Evolutionary conservation across 1,140 invertebrate genomes (phyloP).

Genomic region (Brachionus rotundiformis): DNA sequence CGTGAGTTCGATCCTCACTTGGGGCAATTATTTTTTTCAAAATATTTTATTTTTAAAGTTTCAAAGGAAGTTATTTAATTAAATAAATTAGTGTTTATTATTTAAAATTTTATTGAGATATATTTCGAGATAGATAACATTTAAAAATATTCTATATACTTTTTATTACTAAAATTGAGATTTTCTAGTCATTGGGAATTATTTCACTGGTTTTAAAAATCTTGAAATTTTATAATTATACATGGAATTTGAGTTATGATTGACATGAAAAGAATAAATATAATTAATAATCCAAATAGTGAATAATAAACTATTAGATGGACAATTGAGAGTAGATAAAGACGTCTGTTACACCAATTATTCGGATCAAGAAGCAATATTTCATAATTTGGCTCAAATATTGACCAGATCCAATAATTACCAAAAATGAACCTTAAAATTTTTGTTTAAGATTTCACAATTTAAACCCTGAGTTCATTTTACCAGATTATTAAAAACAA

Average conservation of each 20-base stretch:
- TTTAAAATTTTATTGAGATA: no score
- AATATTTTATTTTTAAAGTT: no score
- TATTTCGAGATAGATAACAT: no score
- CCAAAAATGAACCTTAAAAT: constrained; percentile 67
- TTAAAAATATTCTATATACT: no score
- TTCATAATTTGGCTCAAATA: constrained; percentile 57
- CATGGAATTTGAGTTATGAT: constrained; percentile 52
- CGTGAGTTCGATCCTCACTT: not conserved
- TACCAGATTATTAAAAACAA: constrained; percentile 59
- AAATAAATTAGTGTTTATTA: no score
- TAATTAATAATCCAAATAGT: constrained; percentile 67
- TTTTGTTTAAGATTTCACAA: constrained; percentile 47
- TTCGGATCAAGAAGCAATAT: constrained; percentile 68
- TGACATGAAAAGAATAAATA: constrained; percentile 67
- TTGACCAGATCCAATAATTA: constrained; percentile 68
- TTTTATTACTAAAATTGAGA: no score
- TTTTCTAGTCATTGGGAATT: no score
- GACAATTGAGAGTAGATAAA: constrained; percentile 62
- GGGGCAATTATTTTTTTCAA: not conserved
- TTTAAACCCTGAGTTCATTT: constrained; percentile 64
- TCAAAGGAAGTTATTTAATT: not conserved
- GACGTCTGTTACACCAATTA: constrained; percentile 57
- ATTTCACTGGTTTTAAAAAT: not conserved
- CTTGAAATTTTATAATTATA: constrained; percentile 14
- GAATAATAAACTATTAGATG: constrained; percentile 73